phyloP scores from a whole-genome alignment of 1,140 invertebrate genomes.

The Nasonia vitripennis region DNA sequence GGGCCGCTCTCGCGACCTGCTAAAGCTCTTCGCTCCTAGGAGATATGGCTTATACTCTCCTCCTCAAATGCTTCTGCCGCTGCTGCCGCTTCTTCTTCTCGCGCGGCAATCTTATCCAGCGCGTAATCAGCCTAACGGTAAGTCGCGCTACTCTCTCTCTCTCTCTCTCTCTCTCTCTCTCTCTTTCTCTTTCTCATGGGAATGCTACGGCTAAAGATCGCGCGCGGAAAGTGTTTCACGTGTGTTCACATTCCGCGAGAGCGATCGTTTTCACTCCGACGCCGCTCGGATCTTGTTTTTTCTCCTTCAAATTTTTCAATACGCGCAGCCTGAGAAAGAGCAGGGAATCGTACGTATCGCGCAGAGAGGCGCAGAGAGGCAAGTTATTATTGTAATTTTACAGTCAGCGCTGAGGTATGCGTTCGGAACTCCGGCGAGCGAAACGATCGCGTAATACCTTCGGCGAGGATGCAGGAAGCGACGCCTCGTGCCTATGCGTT shows the following conservation, averaged over 20 bases:
- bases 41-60: no score
- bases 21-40: background rate
- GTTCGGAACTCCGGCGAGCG: background rate
- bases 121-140: conserved; percentile 49
- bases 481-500: background rate
- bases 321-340: background rate
- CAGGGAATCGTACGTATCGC: background rate
- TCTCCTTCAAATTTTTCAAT: background rate
- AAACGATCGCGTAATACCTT: background rate
- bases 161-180: conserved; percentile 4
- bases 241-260: background rate
- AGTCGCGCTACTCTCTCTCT: conserved; percentile 47
- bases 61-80: no score
- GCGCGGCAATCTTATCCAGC: conserved; percentile 28
- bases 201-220: conserved; percentile 47
- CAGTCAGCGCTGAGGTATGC: background rate
- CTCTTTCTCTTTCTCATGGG: conserved; percentile 38
- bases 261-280: background rate
- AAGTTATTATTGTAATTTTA: background rate
- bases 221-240: conserved; percentile 29
- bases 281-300: background rate
- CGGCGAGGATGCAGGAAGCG: background rate
- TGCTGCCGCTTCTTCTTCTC: background rate
- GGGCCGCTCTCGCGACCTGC: conserved; percentile 2
- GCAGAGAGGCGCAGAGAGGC: background rate